These are phyloP conservation scores for Crioceris asparagi DNA, from an alignment of 2,888 invertebrate species.

Conservation along the genomic window DNA sequence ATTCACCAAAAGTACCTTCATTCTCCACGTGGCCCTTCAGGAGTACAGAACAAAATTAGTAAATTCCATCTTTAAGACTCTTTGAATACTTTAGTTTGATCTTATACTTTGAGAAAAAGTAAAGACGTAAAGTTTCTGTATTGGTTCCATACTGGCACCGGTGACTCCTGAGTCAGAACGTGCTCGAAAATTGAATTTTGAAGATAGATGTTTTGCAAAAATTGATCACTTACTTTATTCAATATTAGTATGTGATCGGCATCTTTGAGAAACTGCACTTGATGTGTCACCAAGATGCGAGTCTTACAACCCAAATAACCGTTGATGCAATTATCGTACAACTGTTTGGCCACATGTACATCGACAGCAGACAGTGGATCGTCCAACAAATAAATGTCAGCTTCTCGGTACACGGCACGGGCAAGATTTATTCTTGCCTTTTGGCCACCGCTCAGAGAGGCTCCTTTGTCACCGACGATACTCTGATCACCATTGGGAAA, in stretches of 20 bases:
- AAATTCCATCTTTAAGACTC: too few relatives aligned
- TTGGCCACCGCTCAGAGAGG: too few relatives aligned
- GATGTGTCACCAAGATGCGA: conserved; percentile 73
- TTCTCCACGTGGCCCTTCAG: conserved; percentile 39
- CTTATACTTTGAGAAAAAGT: too few relatives aligned
- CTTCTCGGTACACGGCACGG: conserved; percentile 58
- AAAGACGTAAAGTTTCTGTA: too few relatives aligned
- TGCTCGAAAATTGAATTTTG: too few relatives aligned
- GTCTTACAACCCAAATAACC: conserved; percentile 55
- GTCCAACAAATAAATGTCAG: conserved; percentile 71
- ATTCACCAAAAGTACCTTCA: conserved; percentile 38
- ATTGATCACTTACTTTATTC: conserved; percentile 41
- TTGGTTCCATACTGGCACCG: neutral
- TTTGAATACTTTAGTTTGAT: too few relatives aligned
- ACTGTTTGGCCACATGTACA: conserved; percentile 62
- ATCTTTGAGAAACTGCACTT: conserved; percentile 63
- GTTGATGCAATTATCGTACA: conserved; percentile 68
- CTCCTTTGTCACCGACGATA: conserved; percentile 67
- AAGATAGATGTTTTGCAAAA: too few relatives aligned
- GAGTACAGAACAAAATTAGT: too few relatives aligned
- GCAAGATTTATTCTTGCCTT: too few relatives aligned
- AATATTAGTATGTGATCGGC: conserved; percentile 57
- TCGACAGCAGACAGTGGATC: conserved; percentile 81
- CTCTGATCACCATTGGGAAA: conserved; percentile 60
- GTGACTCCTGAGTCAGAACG: too few relatives aligned